Conservation (phyloP, 2,113 vertebrate species). For the Ornithorhynchus anatinus region DNA sequence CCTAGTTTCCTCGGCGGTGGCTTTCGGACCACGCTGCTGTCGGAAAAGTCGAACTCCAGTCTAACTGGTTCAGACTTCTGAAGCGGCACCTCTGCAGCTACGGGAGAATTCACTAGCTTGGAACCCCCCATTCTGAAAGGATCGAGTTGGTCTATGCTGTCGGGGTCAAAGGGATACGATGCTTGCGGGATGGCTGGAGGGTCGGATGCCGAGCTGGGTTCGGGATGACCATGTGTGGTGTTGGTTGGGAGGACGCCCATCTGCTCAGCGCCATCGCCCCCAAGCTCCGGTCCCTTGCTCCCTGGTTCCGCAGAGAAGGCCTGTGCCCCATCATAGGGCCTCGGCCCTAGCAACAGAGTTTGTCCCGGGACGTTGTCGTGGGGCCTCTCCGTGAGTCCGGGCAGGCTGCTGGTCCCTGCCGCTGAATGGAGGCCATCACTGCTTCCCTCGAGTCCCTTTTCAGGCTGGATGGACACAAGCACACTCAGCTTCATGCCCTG, state of each 20-base stretch:
- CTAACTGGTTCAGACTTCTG: conserved; percentile 58
- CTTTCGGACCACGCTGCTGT: conserved; percentile 61
- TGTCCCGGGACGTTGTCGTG: neutral
- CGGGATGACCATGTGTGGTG: no score
- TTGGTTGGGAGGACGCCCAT: no score
- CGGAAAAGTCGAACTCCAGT: conserved; percentile 82
- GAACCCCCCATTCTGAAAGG: conserved; percentile 62
- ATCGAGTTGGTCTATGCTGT: conserved; percentile 56
- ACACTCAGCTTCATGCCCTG: fast-evolving
- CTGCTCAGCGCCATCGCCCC: no score
- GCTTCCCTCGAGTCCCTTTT: fast-evolving
- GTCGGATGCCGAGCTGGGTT: neutral
- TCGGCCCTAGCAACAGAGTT: neutral
- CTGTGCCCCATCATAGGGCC: neutral
- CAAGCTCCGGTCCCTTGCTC: no score
- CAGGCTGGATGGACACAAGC: neutral
- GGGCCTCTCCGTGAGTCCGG: fast-evolving
- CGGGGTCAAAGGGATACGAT: conserved; percentile 47
- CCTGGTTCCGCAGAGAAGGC: neutral
- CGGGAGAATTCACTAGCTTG: conserved; percentile 63
- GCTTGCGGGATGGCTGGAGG: conserved; percentile 32
- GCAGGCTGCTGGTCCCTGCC: neutral
- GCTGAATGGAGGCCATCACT: fast-evolving
- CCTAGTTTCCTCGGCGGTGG: conserved; percentile 73
- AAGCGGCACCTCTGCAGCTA: neutral